Evolutionary conservation across 2,888 invertebrate species (phyloP), one percentile per base, ranked within the genome.

Genomic region (Leptogaster cylindrica): DNA sequence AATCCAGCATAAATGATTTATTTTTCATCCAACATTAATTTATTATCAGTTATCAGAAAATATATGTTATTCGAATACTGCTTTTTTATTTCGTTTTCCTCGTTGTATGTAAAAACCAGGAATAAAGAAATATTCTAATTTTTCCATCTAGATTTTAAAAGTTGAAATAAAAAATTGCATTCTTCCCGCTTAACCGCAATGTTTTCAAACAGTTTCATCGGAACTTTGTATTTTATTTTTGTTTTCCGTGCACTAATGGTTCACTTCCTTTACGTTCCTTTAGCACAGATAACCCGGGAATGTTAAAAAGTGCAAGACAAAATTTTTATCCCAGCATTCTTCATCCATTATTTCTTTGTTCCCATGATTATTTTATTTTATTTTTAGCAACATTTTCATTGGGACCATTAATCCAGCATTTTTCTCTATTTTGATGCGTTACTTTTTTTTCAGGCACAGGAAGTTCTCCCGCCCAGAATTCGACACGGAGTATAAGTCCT

Each of bases 381-480:
- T 39, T 39, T 39, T 25, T 50, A 46, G 6, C 28, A 20, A 31
- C 23, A 16, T 36, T 28, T 51, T 39, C 28, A 14, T 25, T 28
- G 36, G 33, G 31, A 52, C 52, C 55, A 25, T 28, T 44, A 51
- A 51, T 36, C 44, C n/a, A n/a, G n/a, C n/a, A n/a, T n/a, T n/a
- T n/a, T n/a, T n/a, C n/a, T n/a, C n/a, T n/a, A n/a, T n/a, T n/a
- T n/a, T n/a, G n/a, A n/a, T n/a, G n/a, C n/a, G n/a, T n/a, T n/a
- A n/a, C 36, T 3, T 63, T 70, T 20, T 41, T 76, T 76, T 6
- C 73, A 81, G 81, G 81, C 77, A 81, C 80, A 74, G 81, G 81
- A 77, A 81, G 79, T 76, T 81, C 81, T 74, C 81, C 81, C 76
- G 81, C 81, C 77, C 81, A 81, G 77, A 81, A 81, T 78, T 81